phyloP scores from a whole-genome alignment of 1,140 invertebrate species.

The Campoletis sonorensis region DNA sequence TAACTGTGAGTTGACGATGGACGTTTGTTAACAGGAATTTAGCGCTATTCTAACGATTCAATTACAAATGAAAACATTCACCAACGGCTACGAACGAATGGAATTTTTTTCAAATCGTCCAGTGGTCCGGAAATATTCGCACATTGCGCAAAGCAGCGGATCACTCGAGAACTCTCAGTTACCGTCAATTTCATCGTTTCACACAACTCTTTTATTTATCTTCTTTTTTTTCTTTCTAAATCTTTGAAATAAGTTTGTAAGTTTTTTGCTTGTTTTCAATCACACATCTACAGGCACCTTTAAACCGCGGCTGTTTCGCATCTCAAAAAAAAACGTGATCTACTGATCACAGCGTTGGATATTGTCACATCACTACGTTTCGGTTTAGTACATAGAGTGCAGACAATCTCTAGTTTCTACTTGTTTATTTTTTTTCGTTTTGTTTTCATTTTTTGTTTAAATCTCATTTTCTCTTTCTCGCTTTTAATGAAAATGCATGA shows the following conservation, averaged over 20 bases:
- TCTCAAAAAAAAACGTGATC: constrained; percentile 50
- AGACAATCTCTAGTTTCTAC: constrained; percentile 52
- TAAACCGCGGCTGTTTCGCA: constrained; percentile 42
- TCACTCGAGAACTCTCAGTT: too few relatives aligned
- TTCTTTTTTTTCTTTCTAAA: neutral
- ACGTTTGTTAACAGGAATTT: too few relatives aligned
- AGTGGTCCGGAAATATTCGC: too few relatives aligned
- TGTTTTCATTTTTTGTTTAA: too few relatives aligned
- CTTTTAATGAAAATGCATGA: constrained; percentile 50
- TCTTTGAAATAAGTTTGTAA: neutral
- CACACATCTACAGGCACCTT: constrained; percentile 41
- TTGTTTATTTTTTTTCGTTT: too few relatives aligned
- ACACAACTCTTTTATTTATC: neutral
- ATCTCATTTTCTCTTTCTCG: neutral
- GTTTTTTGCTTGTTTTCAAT: neutral
- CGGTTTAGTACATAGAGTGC: constrained; percentile 52
- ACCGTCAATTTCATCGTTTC: too few relatives aligned
- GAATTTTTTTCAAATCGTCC: too few relatives aligned
- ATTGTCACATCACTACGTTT: constrained; percentile 64
- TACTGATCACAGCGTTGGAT: constrained; percentile 61
- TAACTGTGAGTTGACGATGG: too few relatives aligned
- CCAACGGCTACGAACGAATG: too few relatives aligned
- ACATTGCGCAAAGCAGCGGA: too few relatives aligned
- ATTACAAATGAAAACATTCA: too few relatives aligned
- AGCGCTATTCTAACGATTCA: too few relatives aligned